These are phyloP conservation scores for Sebastes flavidus DNA, from an alignment of 2,797 vertebrate genomes.

Conservation along the genomic window DNA sequence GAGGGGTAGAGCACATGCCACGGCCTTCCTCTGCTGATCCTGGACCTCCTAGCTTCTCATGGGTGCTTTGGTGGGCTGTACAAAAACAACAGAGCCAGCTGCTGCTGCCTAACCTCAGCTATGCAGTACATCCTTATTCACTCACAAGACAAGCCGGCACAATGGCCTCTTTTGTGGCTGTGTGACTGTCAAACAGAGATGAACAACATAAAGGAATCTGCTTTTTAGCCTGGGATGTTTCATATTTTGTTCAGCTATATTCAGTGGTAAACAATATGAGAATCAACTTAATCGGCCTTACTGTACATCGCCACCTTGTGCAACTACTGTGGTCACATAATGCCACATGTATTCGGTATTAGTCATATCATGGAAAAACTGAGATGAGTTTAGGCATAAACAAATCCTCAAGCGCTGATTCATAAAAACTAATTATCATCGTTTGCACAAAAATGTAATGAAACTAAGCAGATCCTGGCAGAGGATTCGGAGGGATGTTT, in stretches of 20 bases:
- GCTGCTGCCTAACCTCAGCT: constrained; percentile 57
- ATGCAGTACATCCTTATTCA: constrained; percentile 35
- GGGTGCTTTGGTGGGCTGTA: constrained; percentile 44
- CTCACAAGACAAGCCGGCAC: constrained; percentile 42
- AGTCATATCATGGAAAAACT: constrained; percentile 11
- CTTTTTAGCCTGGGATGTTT: not conserved
- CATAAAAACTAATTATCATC: not conserved
- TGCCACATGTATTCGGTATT: not conserved
- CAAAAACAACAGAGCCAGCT: constrained; percentile 52
- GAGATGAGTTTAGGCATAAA: constrained; percentile 5
- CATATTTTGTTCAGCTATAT: not conserved
- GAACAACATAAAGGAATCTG: not conserved
- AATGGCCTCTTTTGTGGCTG: constrained; percentile 40
- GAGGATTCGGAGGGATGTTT: not conserved
- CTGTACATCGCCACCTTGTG: not conserved
- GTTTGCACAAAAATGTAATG: not conserved
- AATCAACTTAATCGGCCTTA: not conserved
- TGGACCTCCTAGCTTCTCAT: constrained; percentile 62
- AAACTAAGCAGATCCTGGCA: not conserved
- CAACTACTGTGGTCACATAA: not conserved
- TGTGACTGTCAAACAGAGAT: not conserved
- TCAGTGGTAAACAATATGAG: not conserved
- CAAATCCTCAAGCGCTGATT: constrained; percentile 7
- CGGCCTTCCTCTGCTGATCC: constrained; percentile 45
- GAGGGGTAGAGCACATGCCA: constrained; percentile 32